A percentile compares a stretch with the other conserved stretches of the same genome.
Conservation (phyloP, 2,797 vertebrate genomes). For the Ctenopoma kingsleyae region DNA sequence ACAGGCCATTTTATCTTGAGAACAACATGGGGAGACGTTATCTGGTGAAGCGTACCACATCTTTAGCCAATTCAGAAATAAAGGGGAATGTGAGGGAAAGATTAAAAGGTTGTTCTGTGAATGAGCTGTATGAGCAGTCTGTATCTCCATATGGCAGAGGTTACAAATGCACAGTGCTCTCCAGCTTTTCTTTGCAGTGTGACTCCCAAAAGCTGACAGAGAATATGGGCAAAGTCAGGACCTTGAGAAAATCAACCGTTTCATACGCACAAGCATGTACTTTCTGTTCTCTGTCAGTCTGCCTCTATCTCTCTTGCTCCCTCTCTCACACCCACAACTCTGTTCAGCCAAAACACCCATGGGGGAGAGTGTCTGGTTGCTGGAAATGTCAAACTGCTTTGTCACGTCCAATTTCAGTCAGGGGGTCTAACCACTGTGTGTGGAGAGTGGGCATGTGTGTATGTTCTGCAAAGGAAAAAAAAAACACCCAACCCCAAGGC, state of each 20-base stretch:
- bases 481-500: constrained; percentile 31
- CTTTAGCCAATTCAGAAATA: constrained; percentile 9
- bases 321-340: constrained; percentile 39
- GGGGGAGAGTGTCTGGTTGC: constrained; percentile 79
- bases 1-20: constrained; percentile 45
- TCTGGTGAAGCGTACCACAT: constrained; percentile 44
- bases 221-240: constrained; percentile 58
- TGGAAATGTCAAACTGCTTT: constrained; percentile 88
- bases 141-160: constrained; percentile 42
- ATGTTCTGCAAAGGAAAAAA: constrained; percentile 21
- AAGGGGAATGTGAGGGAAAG: constrained; percentile 18
- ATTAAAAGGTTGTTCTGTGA: constrained; percentile 43
- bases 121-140: constrained; percentile 17
- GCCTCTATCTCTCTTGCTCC: constrained; percentile 33
- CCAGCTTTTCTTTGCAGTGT: constrained; percentile 30
- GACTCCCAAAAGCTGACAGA: constrained; percentile 59
- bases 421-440: constrained; percentile 63
- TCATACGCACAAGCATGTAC: constrained; percentile 54
- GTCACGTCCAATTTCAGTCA: constrained; percentile 82
- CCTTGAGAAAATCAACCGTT: constrained; percentile 65
- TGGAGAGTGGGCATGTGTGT: constrained; percentile 37
- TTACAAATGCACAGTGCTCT: constrained; percentile 37
- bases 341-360: constrained; percentile 76
- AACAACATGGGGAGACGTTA: constrained; percentile 31
- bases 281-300: constrained; percentile 69